Conservation (phyloP, 2,113 vertebrate genomes). For the Microtus richardsoni region DNA sequence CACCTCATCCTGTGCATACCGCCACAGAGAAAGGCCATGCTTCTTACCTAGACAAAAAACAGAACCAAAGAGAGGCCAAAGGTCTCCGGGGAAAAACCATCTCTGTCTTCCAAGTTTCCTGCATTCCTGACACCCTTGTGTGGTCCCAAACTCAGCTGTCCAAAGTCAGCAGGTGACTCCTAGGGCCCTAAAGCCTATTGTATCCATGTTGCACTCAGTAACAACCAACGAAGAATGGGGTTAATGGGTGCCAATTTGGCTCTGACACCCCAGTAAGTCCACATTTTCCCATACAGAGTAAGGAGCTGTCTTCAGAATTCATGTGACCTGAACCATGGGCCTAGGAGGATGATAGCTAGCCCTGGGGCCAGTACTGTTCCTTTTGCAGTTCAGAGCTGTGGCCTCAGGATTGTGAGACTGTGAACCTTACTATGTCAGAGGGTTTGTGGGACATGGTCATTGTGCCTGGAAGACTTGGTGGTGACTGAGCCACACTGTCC, state of each 20-base stretch:
- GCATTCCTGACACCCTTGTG: neutral
- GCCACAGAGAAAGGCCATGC: rapidly evolving
- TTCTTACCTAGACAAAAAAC: rapidly evolving
- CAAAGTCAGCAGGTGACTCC: neutral
- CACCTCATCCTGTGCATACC: rapidly evolving
- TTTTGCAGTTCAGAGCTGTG: neutral
- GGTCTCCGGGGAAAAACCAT: rapidly evolving
- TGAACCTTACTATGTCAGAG: neutral
- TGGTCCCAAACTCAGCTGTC: neutral
- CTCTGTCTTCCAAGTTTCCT: neutral
- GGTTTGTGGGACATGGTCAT: neutral
- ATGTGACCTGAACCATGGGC: neutral
- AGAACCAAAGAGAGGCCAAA: neutral
- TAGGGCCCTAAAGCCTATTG: neutral
- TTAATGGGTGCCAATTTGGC: neutral
- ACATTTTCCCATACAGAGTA: neutral
- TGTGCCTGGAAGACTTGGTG: neutral
- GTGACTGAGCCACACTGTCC: neutral
- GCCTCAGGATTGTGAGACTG: neutral
- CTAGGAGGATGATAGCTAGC: neutral
- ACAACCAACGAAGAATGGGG: neutral
- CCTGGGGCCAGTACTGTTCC: neutral
- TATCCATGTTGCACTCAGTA: neutral
- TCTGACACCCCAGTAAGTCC: no score
- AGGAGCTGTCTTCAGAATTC: neutral